These are phyloP conservation scores for Mystacornis crossleyi DNA, from an alignment of 2,113 vertebrate species.

Conservation along the genomic window DNA sequence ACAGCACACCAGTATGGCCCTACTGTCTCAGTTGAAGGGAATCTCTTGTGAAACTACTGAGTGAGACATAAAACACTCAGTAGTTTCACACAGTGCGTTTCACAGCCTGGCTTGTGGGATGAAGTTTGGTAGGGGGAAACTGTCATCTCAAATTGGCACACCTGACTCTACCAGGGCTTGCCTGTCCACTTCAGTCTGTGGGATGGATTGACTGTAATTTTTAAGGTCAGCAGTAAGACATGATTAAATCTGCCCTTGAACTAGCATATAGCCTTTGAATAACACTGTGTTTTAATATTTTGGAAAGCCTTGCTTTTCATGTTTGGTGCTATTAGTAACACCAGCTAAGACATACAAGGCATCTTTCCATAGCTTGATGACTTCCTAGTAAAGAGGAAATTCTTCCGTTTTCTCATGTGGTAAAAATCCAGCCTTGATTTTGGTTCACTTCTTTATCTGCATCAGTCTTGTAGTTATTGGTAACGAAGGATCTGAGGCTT, in stretches of 20 bases:
- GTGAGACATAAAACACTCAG: background rate
- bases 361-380: background rate
- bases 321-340: background rate
- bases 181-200: background rate
- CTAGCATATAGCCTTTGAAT: background rate
- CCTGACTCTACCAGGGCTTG: background rate
- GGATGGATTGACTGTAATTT: background rate
- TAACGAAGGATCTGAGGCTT: background rate
- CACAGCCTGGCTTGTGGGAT: background rate
- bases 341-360: background rate
- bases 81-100: background rate
- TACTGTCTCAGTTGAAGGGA: background rate
- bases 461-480: background rate
- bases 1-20: background rate
- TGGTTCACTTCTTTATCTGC: background rate
- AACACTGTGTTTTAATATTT: background rate
- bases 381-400: background rate
- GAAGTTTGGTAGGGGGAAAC: background rate
- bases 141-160: background rate
- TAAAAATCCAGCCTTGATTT: background rate
- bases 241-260: background rate
- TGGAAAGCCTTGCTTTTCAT: background rate
- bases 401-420: background rate
- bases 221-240: background rate
- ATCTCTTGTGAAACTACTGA: background rate